Conservation (phyloP, 2,113 vertebrate species). For the Axis porcinus region DNA sequence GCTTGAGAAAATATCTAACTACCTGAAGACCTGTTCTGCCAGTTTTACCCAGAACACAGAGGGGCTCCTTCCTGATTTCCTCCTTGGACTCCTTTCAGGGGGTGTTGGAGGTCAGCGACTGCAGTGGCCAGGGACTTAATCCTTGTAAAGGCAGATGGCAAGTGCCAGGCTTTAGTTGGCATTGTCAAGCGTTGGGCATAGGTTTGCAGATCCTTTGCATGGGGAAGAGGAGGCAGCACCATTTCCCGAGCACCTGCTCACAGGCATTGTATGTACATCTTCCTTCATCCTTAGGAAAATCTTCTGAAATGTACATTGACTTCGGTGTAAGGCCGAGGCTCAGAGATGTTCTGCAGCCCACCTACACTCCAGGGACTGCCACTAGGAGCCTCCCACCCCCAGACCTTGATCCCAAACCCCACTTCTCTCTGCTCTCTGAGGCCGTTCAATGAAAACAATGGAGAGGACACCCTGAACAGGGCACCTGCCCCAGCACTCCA, state of each 20-base stretch:
- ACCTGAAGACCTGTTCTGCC: background rate
- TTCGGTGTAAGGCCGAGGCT: rapidly evolving
- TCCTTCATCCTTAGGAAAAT: background rate
- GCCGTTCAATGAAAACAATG: background rate
- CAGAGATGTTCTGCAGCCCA: rapidly evolving
- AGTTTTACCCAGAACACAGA: background rate
- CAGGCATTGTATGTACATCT: rapidly evolving
- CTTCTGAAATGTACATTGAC: too few relatives aligned
- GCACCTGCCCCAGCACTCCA: background rate
- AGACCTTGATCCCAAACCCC: rapidly evolving
- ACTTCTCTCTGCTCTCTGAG: rapidly evolving
- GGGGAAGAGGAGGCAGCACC: rapidly evolving
- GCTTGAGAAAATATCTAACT: background rate
- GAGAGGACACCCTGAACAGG: background rate
- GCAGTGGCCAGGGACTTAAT: rapidly evolving
- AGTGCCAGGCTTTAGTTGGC: background rate
- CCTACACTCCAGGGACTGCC: rapidly evolving
- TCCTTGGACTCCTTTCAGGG: background rate
- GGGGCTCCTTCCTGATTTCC: background rate
- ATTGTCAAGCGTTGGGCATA: rapidly evolving
- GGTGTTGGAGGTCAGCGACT: background rate
- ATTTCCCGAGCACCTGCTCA: rapidly evolving
- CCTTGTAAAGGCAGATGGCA: background rate
- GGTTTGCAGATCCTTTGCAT: rapidly evolving
- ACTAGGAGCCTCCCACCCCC: rapidly evolving